Conservation (phyloP, 2,113 vertebrate genomes). For the Brienomyrus brachyistius region DNA sequence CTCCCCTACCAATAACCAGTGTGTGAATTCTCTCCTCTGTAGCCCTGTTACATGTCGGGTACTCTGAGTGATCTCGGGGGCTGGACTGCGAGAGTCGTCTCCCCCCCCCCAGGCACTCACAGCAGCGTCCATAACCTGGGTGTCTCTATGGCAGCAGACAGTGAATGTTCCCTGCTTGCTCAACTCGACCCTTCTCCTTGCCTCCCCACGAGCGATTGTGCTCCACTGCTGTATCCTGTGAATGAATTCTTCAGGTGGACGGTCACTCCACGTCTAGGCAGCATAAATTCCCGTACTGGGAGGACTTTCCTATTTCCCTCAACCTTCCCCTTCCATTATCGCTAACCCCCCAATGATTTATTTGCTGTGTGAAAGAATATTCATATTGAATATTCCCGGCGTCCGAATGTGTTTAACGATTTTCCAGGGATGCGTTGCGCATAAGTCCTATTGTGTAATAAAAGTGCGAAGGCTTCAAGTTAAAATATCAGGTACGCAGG, state of each 20-base stretch:
- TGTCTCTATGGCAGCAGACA: slow-evolving; percentile 1
- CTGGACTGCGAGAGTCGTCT: neutral
- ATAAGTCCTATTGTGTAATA: neutral
- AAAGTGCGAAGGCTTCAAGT: neutral
- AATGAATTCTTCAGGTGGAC: neutral
- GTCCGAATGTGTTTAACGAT: neutral
- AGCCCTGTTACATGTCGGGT: neutral
- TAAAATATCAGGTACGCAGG: neutral
- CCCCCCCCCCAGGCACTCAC: neutral
- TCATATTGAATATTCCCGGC: neutral
- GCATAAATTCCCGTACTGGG: neutral
- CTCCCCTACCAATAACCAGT: neutral
- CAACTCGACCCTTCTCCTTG: neutral
- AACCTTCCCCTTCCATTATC: neutral
- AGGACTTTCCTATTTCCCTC: neutral
- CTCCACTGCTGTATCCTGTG: neutral
- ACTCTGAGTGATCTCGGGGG: neutral
- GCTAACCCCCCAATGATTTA: neutral
- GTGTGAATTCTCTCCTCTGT: neutral
- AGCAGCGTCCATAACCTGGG: neutral
- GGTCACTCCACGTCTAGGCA: neutral
- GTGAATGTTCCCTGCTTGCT: neutral
- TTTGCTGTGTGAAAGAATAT: neutral
- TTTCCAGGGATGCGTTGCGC: neutral
- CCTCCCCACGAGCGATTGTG: neutral